These are phyloP conservation scores for Naja naja DNA, from an alignment of 2,113 vertebrate species.

Conservation along the genomic window DNA sequence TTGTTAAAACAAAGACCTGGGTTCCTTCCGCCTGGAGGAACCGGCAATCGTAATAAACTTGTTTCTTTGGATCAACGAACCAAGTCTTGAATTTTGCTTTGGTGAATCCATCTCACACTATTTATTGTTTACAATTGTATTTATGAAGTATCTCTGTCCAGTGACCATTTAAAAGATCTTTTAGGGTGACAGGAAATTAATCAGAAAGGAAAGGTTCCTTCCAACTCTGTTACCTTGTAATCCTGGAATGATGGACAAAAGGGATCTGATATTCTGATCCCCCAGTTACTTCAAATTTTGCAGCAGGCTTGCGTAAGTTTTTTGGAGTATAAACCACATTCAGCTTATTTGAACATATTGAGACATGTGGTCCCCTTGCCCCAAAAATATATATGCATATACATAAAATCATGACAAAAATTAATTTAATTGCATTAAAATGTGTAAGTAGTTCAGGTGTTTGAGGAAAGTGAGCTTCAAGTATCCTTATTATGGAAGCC, in stretches of 20 bases:
- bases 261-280: background rate
- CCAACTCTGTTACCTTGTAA: no score
- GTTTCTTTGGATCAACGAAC: no score
- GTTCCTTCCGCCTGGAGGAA: no score
- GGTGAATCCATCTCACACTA: no score
- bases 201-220: background rate
- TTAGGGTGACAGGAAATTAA: background rate
- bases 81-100: no score
- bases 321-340: background rate
- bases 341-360: background rate
- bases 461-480: background rate
- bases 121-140: background rate
- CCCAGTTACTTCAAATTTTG: background rate
- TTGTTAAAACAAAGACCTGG: no score
- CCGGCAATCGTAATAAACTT: no score
- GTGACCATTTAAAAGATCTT: background rate
- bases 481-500: background rate
- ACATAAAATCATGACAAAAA: background rate
- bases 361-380: background rate
- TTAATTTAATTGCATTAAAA: background rate
- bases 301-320: background rate
- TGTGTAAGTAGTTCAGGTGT: background rate
- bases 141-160: background rate
- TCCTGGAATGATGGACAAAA: background rate
- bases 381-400: background rate